Evolutionary conservation across 2,888 invertebrate genomes (phyloP).

Genomic region (Elmis aenea): DNA sequence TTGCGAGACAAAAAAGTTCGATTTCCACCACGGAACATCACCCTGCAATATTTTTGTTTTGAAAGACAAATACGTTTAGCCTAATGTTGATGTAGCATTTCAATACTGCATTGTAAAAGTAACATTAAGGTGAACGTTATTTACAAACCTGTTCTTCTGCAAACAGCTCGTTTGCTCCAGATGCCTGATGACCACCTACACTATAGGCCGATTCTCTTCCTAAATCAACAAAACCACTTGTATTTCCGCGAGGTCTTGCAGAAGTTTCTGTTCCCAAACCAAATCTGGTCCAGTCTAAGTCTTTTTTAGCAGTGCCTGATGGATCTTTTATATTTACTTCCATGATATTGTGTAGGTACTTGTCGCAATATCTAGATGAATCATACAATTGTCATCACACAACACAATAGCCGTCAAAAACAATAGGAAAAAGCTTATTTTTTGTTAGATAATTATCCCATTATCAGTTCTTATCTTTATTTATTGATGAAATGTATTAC

Average conservation of each 20-base stretch:
- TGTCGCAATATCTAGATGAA: too few species aligned
- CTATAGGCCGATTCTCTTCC: slow-evolving; percentile 71
- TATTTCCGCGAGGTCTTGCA: slow-evolving; percentile 54
- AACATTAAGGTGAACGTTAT: slow-evolving; percentile 2
- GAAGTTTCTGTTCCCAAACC: slow-evolving; percentile 49
- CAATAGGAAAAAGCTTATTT: too few species aligned
- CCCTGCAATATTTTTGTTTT: slow-evolving; percentile 48
- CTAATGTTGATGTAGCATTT: slow-evolving; percentile 5
- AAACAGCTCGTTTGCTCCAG: slow-evolving; percentile 86
- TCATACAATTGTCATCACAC: too few species aligned
- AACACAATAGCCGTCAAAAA: too few species aligned
- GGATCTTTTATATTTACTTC: too few species aligned
- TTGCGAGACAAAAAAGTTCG: slow-evolving; percentile 93
- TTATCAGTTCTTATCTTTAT: too few species aligned
- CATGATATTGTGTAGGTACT: too few species aligned
- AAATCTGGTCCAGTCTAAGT: slow-evolving; percentile 53
- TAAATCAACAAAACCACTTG: slow-evolving; percentile 71
- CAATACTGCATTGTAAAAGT: too few species aligned
- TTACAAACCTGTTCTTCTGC: slow-evolving; percentile 77
- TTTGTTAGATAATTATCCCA: too few species aligned
- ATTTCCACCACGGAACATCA: slow-evolving; percentile 91
- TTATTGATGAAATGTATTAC: too few species aligned
- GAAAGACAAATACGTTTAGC: neutral
- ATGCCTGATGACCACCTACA: slow-evolving; percentile 77
- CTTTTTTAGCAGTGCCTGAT: too few species aligned